Base-by-base conservation (phyloP, 2,888 invertebrate genomes). In the Drosophila anomalata region DNA sequence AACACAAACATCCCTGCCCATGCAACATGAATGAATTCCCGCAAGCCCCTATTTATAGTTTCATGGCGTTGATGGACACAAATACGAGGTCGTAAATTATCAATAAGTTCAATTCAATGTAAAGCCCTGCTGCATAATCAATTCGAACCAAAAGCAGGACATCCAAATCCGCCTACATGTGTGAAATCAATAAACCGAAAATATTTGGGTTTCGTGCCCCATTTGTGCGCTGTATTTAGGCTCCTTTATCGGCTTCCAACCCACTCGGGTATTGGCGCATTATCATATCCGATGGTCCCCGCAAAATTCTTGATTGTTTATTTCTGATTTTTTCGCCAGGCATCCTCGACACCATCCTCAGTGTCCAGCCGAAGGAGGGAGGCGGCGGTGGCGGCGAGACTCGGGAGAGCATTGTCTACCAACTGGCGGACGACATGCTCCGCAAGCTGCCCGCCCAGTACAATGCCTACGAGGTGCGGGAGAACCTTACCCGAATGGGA, bases 301-400 rank as follows among this genome's bases (percentile, higher is more conserved):
- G 29, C 29, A 29, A 44, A 48, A 46, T 71, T 26, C 36, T 20
- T 59, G 50, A 24, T 71, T 59, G 52, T 48, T 41, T 70, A n/a
- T 36, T 47, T 48, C 50, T 53, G 41, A 39, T 48, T 59, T 42
- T 22, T 31, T 36, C 44, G 57, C 11, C 73, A 93, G 93, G 94
- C 77, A 98, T 99, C 89, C 93, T 99, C 86, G 97, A 98, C 89
- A 98, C 98, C 0, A 98, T 99, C 85, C 93, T 99, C 44, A 98
- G 95, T 90, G 98, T 99, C n/a, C 98, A 99, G 89, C 99, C 99
- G 0, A 99, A 99, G 90, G 98, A 99, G 92, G 96, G 98, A 2
- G 97, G 97, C 0, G 94, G 95, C 20, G 95, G 96, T 69, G 97
- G 97, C 0, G 98, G 98, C 0, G 98, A 99, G 92, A 97, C 97